Percentiles rank a stretch among this genome's conserved stretches.
phyloP scores from a whole-genome alignment of 2,888 invertebrate species.

The Koerneria pararmatus region DNA sequence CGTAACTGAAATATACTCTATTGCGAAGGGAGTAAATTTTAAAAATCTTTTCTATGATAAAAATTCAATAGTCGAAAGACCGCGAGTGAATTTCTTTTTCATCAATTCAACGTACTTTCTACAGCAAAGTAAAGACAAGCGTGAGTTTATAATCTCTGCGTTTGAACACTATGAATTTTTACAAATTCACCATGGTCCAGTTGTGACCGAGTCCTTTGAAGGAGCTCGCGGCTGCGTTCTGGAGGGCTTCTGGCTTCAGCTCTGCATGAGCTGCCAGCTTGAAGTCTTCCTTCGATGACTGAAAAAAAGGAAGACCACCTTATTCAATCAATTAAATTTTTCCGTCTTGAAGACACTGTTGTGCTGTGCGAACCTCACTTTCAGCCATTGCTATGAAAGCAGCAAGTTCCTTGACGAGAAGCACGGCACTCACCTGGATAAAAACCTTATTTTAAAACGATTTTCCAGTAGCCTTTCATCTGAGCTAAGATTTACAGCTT shows the following conservation, averaged over 20 bases:
- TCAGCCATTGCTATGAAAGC: constrained; percentile 40
- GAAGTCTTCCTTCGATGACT: constrained; percentile 12
- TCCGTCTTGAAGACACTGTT: not conserved
- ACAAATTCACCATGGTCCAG: constrained; percentile 18
- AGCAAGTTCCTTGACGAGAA: constrained; percentile 40
- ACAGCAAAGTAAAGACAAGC: too few relatives aligned
- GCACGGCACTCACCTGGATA: constrained; percentile 39
- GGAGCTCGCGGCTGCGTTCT: not conserved
- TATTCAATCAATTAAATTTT: too few relatives aligned
- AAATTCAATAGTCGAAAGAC: constrained; percentile 21
- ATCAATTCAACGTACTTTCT: not conserved
- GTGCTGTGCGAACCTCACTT: constrained; percentile 30
- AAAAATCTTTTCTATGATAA: not conserved
- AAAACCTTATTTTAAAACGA: constrained; percentile 44
- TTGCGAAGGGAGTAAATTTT: not conserved
- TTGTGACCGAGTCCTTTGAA: constrained; percentile 8
- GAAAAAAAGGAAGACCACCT: not conserved
- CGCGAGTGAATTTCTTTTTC: constrained; percentile 3
- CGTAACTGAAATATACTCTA: constrained; percentile 41
- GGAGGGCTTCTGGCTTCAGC: constrained; percentile 6
- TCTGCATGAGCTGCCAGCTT: not conserved
- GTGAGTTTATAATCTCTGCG: too few relatives aligned
- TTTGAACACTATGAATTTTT: not conserved
- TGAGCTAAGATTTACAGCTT: constrained; percentile 74
- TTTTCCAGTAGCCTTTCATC: constrained; percentile 69